Evolutionary conservation across 2,888 invertebrate species (phyloP).

Genomic region (Aspidiotus rigidus): DNA sequence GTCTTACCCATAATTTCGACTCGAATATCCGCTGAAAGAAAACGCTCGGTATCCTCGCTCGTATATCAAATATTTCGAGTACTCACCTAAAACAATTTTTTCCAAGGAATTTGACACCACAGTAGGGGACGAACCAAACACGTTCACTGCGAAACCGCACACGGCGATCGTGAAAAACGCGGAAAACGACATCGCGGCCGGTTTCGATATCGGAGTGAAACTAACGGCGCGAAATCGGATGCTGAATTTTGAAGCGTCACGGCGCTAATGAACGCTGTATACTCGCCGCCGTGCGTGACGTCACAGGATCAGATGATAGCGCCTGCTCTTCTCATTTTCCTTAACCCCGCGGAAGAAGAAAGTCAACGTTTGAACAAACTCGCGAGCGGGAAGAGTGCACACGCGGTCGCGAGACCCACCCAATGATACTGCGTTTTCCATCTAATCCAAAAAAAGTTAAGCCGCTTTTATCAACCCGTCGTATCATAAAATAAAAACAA

Average conservation of each 20-base stretch:
- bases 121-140: neutral
- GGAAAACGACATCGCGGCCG: constrained; percentile 10
- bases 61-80: neutral
- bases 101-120: constrained; percentile 1
- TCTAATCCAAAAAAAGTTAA: constrained; percentile 19
- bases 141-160: constrained; percentile 3
- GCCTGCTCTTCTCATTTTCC: constrained; percentile 13
- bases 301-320: constrained; percentile 14
- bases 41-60: neutral
- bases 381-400: neutral
- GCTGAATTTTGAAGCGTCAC: constrained; percentile 8
- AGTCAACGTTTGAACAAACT: constrained; percentile 7
- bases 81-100: constrained; percentile 10
- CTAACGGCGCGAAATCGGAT: constrained; percentile 12
- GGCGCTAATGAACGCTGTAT: constrained; percentile 8
- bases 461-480: constrained; percentile 16
- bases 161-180: constrained; percentile 6
- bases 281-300: constrained; percentile 3
- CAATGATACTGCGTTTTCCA: constrained; percentile 13
- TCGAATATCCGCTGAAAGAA: too few species aligned
- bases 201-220: neutral
- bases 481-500: constrained; percentile 14
- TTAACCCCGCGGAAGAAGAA: neutral
- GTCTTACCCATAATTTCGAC: too few species aligned
- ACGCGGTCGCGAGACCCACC: constrained; percentile 7